Evolutionary conservation across 2,888 invertebrate species (phyloP), one percentile per base, ranked within the genome.

Genomic region (Caenorhabditis angaria): DNA sequence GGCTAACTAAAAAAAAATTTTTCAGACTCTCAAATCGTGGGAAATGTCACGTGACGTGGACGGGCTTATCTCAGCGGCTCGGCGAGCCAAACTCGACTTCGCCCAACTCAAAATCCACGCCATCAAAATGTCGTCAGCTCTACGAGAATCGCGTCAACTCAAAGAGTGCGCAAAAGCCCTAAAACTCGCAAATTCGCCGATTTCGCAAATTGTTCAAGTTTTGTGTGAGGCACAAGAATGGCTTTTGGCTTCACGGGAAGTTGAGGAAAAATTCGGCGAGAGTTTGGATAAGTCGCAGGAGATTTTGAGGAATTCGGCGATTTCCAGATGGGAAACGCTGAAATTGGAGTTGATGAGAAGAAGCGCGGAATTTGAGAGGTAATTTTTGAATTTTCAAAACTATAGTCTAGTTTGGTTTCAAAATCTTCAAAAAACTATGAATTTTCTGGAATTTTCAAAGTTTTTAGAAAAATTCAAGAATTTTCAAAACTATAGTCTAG

Each of bases 31-130:
- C 27, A 71, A 71, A 27, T 71, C 66, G n/a, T 71, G 63, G 66
- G 71, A 71, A 27, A 67, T 67, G 66, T 59, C 71, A 1, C 32
- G 71, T 18, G 71, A 71, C 24, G 64, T 71, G 4, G 66, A 71
- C 28, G 67, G 71, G 2, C 32, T 71, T 5, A 53, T 47, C 1
- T 22, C 71, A 12, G 22, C 64, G 1, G 71, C 71, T 3, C 48
- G 63, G 5, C 60, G 67, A 18, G 24, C 64, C n/a, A 47, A 29
- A 18, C 35, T 71, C 8, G 67, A 67, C 55, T 2, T 18, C 14
- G 55, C 59, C 27, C 63, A 66, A 25, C 5, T 66, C 41, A 66
- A 66, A 53, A 64, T 64, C 18, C 51, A 61, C 18, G 71, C 71
- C 0, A 55, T 71, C 41, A 71, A 71, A 25, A 67, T 71, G 63